A percentile compares a stretch with the other conserved stretches of the same genome.
These are phyloP conservation scores for Myotis daubentonii DNA, from an alignment of 2,797 vertebrate species.

Conservation along the genomic window DNA sequence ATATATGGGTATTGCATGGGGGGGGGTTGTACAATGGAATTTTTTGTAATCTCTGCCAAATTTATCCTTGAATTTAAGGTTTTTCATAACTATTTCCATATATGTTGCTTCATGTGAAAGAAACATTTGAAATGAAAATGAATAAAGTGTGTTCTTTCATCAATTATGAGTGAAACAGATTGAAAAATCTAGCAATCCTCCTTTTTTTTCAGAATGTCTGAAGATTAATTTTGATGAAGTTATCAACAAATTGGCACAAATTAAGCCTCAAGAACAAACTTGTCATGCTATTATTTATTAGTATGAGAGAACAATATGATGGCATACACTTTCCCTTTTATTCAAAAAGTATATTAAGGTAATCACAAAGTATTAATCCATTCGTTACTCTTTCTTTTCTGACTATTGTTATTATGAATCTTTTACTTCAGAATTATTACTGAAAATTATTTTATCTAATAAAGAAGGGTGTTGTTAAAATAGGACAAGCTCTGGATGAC, in stretches of 20 bases:
- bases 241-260: slow-evolving; percentile 6
- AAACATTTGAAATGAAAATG: neutral
- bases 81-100: neutral
- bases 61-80: neutral
- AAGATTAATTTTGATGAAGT: slow-evolving; percentile 34
- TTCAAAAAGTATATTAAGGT: neutral
- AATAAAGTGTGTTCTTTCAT: neutral
- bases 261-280: neutral
- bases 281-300: neutral
- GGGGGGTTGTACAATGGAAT: neutral
- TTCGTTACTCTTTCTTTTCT: slow-evolving; percentile 13
- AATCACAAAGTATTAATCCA: neutral
- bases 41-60: slow-evolving; percentile 30
- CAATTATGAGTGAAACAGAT: neutral
- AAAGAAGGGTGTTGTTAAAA: neutral
- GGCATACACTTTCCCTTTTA: neutral
- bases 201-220: slow-evolving; percentile 10
- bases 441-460: neutral
- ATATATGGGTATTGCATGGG: neutral
- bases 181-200: neutral
- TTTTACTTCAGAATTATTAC: neutral
- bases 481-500: neutral
- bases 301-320: neutral
- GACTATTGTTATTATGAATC: neutral
- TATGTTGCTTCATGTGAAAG: neutral